A percentile compares a stretch with the other conserved stretches of the same genome.
Conservation (phyloP, 1,140 invertebrate genomes). For the Sarcophaga bullata region DNA sequence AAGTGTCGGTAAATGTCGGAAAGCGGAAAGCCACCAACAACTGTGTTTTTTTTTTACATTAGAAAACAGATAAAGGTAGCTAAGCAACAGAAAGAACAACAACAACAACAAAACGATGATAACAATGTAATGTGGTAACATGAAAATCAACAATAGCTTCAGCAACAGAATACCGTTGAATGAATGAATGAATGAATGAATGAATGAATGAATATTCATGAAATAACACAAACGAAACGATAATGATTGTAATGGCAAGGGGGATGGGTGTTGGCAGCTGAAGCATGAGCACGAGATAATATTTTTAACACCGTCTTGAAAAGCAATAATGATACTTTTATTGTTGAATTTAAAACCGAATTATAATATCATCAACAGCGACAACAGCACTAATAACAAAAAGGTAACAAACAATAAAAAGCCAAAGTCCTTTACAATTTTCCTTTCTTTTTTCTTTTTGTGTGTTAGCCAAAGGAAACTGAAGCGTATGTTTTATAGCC, state of each 20-base stretch:
- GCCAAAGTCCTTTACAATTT: background rate
- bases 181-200: no score
- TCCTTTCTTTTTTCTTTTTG: background rate
- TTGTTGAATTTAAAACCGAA: constrained; percentile 31
- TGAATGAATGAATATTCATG: background rate
- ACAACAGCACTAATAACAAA: background rate
- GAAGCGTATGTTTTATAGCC: constrained; percentile 10
- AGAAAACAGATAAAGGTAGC: constrained; percentile 35
- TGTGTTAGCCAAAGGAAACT: background rate
- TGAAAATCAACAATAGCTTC: constrained; percentile 19
- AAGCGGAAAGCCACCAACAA: constrained; percentile 36
- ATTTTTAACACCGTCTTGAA: constrained; percentile 39
- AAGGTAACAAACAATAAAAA: constrained; percentile 19
- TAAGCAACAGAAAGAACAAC: constrained; percentile 18
- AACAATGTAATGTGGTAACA: background rate
- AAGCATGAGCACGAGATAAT: constrained; percentile 31
- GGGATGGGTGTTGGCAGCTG: background rate
- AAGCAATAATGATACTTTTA: constrained; percentile 38
- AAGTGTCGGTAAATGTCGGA: constrained; percentile 9
- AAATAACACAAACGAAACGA: background rate
- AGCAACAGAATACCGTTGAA: background rate
- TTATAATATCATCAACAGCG: background rate
- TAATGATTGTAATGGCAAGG: background rate
- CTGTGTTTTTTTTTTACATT: constrained; percentile 24
- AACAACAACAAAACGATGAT: constrained; percentile 22